These are phyloP conservation scores for Geopemphigus sp. DNA, from an alignment of 1,140 invertebrate genomes.

Conservation along the genomic window DNA sequence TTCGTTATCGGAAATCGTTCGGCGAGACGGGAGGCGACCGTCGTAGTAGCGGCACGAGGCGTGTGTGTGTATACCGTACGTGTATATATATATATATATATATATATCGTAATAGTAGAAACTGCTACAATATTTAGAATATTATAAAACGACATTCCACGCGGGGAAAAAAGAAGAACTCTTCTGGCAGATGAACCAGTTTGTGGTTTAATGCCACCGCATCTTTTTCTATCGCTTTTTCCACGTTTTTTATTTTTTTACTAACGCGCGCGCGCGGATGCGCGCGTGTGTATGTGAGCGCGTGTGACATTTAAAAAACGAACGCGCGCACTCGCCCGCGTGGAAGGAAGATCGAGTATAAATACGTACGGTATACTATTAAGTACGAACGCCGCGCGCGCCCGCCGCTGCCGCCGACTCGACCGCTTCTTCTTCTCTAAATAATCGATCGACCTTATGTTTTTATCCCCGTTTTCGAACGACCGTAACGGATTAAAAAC, in stretches of 20 bases:
- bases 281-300: too few relatives aligned
- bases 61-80: too few relatives aligned
- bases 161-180: constrained; percentile 18
- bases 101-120: not conserved
- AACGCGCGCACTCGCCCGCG: not conserved
- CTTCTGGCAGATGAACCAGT: constrained; percentile 43
- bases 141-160: constrained; percentile 44
- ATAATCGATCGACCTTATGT: constrained; percentile 39
- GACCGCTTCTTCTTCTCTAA: constrained; percentile 17
- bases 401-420: not conserved
- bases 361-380: too few relatives aligned
- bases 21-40: not conserved
- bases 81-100: too few relatives aligned
- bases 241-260: constrained; percentile 26
- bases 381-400: not conserved
- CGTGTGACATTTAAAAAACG: constrained; percentile 32
- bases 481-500: not conserved
- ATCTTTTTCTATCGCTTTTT: constrained; percentile 43
- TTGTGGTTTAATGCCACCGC: constrained; percentile 46
- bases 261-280: too few relatives aligned
- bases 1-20: constrained; percentile 17
- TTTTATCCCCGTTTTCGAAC: constrained; percentile 31
- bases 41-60: not conserved
- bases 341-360: not conserved
- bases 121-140: constrained; percentile 29